These are phyloP conservation scores for Anolis apletophallus DNA, from an alignment of 2,797 vertebrate species.

Conservation along the genomic window DNA sequence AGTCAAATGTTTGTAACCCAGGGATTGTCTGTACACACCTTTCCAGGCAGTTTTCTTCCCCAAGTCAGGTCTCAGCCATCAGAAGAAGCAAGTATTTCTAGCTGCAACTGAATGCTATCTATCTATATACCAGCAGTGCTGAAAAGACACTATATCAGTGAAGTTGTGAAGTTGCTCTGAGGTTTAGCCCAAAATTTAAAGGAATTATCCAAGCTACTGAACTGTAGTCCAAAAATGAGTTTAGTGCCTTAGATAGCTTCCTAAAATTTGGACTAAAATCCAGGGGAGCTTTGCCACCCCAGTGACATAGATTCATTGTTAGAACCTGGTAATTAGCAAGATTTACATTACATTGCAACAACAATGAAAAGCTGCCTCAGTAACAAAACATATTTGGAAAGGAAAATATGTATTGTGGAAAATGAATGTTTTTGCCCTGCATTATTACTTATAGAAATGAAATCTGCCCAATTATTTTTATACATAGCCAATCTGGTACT, in stretches of 20 bases:
- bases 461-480: slow-evolving; percentile 42
- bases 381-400: slow-evolving; percentile 22
- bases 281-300: too few species aligned
- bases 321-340: background rate
- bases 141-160: too few species aligned
- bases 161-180: too few species aligned
- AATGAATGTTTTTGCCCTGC: slow-evolving; percentile 6
- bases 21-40: background rate
- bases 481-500: slow-evolving; percentile 38
- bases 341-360: background rate
- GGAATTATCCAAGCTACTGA: too few species aligned
- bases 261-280: too few species aligned
- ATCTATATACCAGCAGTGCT: background rate
- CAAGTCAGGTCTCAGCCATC: background rate
- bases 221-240: too few species aligned
- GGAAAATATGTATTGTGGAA: background rate
- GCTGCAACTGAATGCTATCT: background rate
- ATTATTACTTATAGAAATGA: slow-evolving; percentile 27
- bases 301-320: background rate
- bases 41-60: background rate
- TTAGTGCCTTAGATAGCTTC: too few species aligned
- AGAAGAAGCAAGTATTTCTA: background rate
- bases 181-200: too few species aligned
- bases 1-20: too few species aligned
- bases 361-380: background rate